phyloP scores from a whole-genome alignment of 1,140 invertebrate species.

The Ceratina japonica region DNA sequence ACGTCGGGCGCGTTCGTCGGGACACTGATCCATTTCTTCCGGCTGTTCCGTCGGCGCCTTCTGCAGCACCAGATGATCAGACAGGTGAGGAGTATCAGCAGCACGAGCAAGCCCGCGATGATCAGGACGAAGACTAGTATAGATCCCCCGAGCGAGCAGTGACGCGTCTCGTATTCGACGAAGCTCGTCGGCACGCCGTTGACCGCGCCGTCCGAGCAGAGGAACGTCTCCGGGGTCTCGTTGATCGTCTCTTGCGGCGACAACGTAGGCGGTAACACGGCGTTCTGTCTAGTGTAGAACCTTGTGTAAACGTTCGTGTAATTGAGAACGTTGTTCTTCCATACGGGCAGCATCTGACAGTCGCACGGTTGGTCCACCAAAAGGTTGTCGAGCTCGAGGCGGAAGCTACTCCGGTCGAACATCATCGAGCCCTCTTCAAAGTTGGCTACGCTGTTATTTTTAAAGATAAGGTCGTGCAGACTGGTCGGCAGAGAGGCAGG shows the following conservation, averaged over 20 bases:
- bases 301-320: conserved; percentile 72
- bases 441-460: conserved; percentile 82
- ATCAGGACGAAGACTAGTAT: conserved; percentile 68
- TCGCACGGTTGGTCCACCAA: conserved; percentile 82
- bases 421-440: conserved; percentile 82
- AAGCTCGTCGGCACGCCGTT: conserved; percentile 63
- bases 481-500: conserved; percentile 20
- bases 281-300: conserved; percentile 56
- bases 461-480: conserved; percentile 81
- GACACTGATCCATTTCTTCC: conserved; percentile 78
- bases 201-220: conserved; percentile 64
- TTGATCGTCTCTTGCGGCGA: conserved; percentile 58
- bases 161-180: conserved; percentile 66
- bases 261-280: conserved; percentile 49
- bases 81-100: conserved; percentile 54
- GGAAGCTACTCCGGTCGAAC: conserved; percentile 81
- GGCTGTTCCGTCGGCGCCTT: conserved; percentile 60
- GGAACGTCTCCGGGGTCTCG: conserved; percentile 70
- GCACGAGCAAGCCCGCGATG: conserved; percentile 58
- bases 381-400: conserved; percentile 81
- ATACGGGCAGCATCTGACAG: conserved; percentile 78
- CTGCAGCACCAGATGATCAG: conserved; percentile 71
- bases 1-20: conserved; percentile 75
- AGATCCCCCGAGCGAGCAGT: conserved; percentile 69
- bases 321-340: conserved; percentile 77